Evolutionary conservation across 2,888 invertebrate species (phyloP).

Genomic region (Cyaniris semiargus): DNA sequence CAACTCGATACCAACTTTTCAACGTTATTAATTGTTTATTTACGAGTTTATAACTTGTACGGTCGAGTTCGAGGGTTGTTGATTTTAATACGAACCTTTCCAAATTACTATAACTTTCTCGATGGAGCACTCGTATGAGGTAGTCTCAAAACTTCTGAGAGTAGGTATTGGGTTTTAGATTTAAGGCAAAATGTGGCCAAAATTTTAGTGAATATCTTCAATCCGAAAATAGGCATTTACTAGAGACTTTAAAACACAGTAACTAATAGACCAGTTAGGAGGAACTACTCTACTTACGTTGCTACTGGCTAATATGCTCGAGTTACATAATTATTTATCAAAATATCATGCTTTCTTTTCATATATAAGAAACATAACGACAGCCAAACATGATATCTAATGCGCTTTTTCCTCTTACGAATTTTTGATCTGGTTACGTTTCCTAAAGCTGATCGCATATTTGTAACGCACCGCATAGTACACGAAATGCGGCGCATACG

Average conservation of each 20-base stretch:
- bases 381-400: too few relatives aligned
- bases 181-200: background rate
- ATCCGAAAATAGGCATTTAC: too few relatives aligned
- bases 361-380: too few relatives aligned
- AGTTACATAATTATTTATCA: background rate
- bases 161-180: background rate
- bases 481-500: too few relatives aligned
- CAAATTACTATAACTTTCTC: background rate
- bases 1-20: background rate
- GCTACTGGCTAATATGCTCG: background rate
- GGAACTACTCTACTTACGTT: background rate
- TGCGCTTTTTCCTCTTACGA: too few relatives aligned
- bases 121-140: background rate
- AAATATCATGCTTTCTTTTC: too few relatives aligned
- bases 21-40: constrained; percentile 19
- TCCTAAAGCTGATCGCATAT: too few relatives aligned
- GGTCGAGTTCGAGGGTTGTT: background rate
- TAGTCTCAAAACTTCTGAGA: background rate
- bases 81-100: constrained; percentile 12
- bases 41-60: constrained; percentile 17
- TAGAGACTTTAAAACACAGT: too few relatives aligned
- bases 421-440: too few relatives aligned
- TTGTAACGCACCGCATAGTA: too few relatives aligned
- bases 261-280: too few relatives aligned
- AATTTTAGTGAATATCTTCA: background rate